These are phyloP conservation scores for Drepanosiphum platanoidis DNA, from an alignment of 2,888 invertebrate genomes.

Conservation along the genomic window DNA sequence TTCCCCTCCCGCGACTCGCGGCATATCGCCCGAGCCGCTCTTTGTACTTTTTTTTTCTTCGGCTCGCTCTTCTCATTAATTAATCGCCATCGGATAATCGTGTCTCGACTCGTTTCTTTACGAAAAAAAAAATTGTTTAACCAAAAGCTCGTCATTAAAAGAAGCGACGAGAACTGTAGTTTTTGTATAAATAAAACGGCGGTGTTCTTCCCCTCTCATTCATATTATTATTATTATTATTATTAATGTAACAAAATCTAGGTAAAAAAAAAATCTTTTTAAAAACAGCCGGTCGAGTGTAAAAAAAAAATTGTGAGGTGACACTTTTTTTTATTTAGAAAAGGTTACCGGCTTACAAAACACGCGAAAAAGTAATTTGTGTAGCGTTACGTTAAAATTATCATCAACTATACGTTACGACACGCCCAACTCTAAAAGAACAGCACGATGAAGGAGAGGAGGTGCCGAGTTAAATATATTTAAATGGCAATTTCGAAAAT, in stretches of 20 bases:
- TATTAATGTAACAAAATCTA: constrained; percentile 40
- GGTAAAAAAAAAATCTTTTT: constrained; percentile 42
- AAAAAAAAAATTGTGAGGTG: constrained; percentile 22
- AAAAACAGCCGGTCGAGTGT: constrained; percentile 26
- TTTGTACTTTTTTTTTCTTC: not conserved
- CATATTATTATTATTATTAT: constrained; percentile 44
- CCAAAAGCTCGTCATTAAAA: constrained; percentile 50
- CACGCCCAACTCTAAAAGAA: constrained; percentile 35
- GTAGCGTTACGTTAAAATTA: constrained; percentile 54
- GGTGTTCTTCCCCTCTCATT: not conserved
- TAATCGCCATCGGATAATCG: constrained; percentile 56
- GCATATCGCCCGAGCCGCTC: not conserved
- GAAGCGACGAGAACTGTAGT: constrained; percentile 17
- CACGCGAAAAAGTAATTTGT: constrained; percentile 60
- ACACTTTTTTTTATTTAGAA: constrained; percentile 48
- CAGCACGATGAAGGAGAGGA: not conserved
- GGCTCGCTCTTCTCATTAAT: constrained; percentile 36
- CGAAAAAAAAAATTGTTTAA: constrained; percentile 31
- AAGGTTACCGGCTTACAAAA: constrained; percentile 37
- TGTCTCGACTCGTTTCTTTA: constrained; percentile 42
- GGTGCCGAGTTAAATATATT: constrained; percentile 19
- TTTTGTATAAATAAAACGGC: constrained; percentile 13
- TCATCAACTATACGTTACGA: constrained; percentile 49
- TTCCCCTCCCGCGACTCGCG: not conserved
- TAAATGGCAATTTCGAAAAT: constrained; percentile 56